phyloP scores from a whole-genome alignment of 1,140 invertebrate species.

The Apocrypta bakeri region DNA sequence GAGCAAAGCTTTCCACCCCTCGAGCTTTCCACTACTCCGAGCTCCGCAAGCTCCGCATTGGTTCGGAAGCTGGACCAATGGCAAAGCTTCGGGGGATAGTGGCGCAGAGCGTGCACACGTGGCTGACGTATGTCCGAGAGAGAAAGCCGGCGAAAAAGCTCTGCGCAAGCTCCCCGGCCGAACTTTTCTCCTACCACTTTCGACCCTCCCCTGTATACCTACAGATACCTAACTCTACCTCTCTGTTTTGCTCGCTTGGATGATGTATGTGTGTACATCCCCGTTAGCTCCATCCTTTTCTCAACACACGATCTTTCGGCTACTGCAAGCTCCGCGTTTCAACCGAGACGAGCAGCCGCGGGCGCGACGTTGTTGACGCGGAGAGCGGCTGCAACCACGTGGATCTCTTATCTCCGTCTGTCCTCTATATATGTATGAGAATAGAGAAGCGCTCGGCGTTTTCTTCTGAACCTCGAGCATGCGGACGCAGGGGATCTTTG shows the following conservation, averaged over 20 bases:
- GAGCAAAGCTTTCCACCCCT: not conserved
- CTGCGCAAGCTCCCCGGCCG: constrained; percentile 46
- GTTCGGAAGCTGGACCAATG: constrained; percentile 59
- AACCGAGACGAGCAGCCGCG: not conserved
- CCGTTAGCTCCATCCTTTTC: constrained; percentile 6
- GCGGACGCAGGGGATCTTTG: no score
- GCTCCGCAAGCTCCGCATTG: constrained; percentile 54
- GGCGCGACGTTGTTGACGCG: constrained; percentile 20
- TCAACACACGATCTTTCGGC: not conserved
- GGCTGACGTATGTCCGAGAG: constrained; percentile 62
- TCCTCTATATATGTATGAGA: no score
- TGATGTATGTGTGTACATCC: not conserved
- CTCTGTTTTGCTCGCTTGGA: constrained; percentile 41
- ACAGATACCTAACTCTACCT: not conserved
- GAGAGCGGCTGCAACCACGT: constrained; percentile 1
- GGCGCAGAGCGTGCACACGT: constrained; percentile 70
- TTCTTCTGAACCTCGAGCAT: constrained; percentile 30
- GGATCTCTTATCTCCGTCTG: constrained; percentile 42
- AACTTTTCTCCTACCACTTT: constrained; percentile 50
- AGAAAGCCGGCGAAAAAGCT: constrained; percentile 61
- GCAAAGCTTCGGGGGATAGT: constrained; percentile 48
- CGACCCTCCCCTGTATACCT: constrained; percentile 25
- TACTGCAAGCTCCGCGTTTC: constrained; percentile 20
- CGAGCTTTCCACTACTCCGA: constrained; percentile 10
- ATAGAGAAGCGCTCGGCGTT: constrained; percentile 1